Evolutionary conservation across 2,888 invertebrate genomes (phyloP).

Genomic region (Syrista parreyssii): DNA sequence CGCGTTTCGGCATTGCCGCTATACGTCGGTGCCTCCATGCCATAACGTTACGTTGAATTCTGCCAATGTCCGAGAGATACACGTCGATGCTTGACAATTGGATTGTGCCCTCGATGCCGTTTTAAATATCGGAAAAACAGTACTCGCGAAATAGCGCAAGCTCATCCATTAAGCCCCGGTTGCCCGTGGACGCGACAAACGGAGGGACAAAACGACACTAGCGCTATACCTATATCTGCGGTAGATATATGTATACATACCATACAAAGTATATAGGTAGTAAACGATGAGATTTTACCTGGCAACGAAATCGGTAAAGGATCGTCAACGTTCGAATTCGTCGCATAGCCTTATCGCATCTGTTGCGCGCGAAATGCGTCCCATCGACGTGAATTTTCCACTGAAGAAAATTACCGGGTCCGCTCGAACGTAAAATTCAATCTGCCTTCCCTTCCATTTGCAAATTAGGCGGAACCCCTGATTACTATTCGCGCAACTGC

Average conservation of each 20-base stretch:
- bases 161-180: background rate
- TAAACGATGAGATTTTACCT: background rate
- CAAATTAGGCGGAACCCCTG: slow-evolving; percentile 45
- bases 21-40: background rate
- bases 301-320: background rate
- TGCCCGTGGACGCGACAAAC: background rate
- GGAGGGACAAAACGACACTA: background rate
- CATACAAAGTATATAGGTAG: background rate
- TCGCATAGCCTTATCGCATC: background rate
- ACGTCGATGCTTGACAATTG: background rate
- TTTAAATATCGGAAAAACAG: background rate
- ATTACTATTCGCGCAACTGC: slow-evolving; percentile 4
- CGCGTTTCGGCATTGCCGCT: background rate
- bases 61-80: background rate
- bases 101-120: background rate
- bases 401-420: slow-evolving; percentile 45
- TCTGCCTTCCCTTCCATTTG: slow-evolving; percentile 48
- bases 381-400: background rate
- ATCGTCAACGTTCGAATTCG: background rate
- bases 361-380: background rate
- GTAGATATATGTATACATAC: background rate
- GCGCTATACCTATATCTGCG: background rate
- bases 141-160: background rate
- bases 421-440: slow-evolving; percentile 50
- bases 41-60: background rate